A percentile compares a stretch with the other conserved stretches of the same genome.
These are phyloP conservation scores for Triops cancriformis DNA, from an alignment of 1,140 invertebrate species.

Conservation along the genomic window DNA sequence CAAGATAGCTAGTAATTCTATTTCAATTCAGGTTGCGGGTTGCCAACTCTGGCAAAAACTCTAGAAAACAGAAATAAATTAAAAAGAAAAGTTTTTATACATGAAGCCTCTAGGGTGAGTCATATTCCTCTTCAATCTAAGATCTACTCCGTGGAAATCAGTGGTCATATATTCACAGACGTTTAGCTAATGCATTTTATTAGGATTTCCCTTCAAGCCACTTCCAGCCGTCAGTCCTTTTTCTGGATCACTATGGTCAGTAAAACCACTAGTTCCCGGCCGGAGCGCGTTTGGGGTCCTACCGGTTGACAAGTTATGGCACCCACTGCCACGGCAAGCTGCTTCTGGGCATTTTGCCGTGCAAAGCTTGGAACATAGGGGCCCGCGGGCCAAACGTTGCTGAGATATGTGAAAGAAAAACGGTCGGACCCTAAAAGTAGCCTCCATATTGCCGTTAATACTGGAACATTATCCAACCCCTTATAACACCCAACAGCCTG, in stretches of 20 bases:
- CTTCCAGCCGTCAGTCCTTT: background rate
- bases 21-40: too few relatives aligned
- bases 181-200: background rate
- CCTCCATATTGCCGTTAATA: background rate
- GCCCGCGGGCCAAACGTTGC: background rate
- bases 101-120: too few relatives aligned
- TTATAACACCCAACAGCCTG: background rate
- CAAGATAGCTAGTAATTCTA: too few relatives aligned
- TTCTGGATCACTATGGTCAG: background rate
- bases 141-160: background rate
- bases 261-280: background rate
- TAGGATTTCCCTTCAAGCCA: background rate
- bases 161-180: background rate
- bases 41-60: too few relatives aligned
- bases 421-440: constrained; percentile 7
- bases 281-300: background rate
- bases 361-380: background rate
- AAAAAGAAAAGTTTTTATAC: too few relatives aligned
- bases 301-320: constrained; percentile 12
- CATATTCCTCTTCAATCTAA: too few relatives aligned
- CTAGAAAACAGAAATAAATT: too few relatives aligned
- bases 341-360: background rate
- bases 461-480: background rate
- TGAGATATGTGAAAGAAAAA: background rate
- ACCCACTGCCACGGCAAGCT: constrained; percentile 1